phyloP scores from a whole-genome alignment of 2,888 invertebrate genomes.

The Seira ritae region DNA sequence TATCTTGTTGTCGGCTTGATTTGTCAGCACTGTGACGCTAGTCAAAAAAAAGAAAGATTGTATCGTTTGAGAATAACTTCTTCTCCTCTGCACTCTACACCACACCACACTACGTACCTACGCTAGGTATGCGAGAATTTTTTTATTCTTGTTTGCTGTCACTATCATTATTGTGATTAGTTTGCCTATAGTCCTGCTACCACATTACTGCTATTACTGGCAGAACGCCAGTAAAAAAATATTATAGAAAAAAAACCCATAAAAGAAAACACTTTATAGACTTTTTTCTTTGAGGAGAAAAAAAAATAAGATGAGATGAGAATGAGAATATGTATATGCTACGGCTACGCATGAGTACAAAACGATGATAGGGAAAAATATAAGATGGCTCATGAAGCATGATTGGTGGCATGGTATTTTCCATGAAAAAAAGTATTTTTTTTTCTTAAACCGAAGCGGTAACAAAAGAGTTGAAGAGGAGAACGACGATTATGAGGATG shows the following conservation, averaged over 20 bases:
- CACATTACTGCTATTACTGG: constrained; percentile 1
- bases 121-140: too few relatives aligned
- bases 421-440: constrained; percentile 51
- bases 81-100: too few relatives aligned
- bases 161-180: constrained; percentile 13
- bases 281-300: too few relatives aligned
- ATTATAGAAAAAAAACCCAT: constrained; percentile 12
- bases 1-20: constrained; percentile 66
- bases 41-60: constrained; percentile 22
- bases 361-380: constrained; percentile 4
- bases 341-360: background rate
- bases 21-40: constrained; percentile 64
- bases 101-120: too few relatives aligned
- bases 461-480: constrained; percentile 41
- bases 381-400: constrained; percentile 61
- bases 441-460: background rate
- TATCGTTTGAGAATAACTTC: too few relatives aligned
- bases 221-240: background rate
- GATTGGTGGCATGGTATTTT: constrained; percentile 61
- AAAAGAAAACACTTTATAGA: constrained; percentile 5
- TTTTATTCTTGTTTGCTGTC: constrained; percentile 5
- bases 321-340: too few relatives aligned
- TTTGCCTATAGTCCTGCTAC: constrained; percentile 11
- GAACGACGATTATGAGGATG: constrained; percentile 4
- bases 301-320: too few relatives aligned